Evolutionary conservation across 2,797 vertebrate genomes (phyloP).

Genomic region (Micrastur ruficollis): DNA sequence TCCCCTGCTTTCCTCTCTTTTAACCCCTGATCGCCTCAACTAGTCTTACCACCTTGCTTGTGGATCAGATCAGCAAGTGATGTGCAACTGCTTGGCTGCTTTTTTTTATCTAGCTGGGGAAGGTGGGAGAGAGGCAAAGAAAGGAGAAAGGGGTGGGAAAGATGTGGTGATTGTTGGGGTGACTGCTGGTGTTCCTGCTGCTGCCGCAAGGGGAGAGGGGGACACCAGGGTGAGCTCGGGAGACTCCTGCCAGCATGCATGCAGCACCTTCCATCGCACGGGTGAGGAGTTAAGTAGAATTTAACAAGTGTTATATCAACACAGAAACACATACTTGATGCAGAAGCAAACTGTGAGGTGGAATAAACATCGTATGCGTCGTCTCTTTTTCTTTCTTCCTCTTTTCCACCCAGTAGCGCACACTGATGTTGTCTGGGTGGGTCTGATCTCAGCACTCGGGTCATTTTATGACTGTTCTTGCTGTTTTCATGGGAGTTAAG

Average conservation of each 20-base stretch:
- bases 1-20: constrained; percentile 39
- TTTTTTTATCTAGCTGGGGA: not conserved
- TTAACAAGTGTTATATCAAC: not conserved
- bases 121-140: not conserved
- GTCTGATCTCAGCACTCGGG: not conserved
- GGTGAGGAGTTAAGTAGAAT: not conserved
- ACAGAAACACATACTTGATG: not conserved
- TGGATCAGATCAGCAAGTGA: not conserved
- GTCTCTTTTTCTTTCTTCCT: not conserved
- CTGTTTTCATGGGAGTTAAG: not conserved
- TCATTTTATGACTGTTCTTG: not conserved
- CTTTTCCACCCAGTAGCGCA: not conserved
- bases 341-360: not conserved
- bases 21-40: not conserved
- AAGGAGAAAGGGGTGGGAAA: not conserved
- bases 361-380: not conserved
- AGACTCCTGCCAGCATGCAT: not conserved
- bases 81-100: not conserved
- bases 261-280: not conserved
- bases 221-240: rapidly evolving
- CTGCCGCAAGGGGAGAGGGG: rapidly evolving
- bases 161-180: rapidly evolving
- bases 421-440: not conserved
- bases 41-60: not conserved
- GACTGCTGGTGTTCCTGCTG: not conserved